A percentile compares a stretch with the other conserved stretches of the same genome.
Conservation (phyloP, 2,113 vertebrate species). For the Callithrix jacchus region DNA sequence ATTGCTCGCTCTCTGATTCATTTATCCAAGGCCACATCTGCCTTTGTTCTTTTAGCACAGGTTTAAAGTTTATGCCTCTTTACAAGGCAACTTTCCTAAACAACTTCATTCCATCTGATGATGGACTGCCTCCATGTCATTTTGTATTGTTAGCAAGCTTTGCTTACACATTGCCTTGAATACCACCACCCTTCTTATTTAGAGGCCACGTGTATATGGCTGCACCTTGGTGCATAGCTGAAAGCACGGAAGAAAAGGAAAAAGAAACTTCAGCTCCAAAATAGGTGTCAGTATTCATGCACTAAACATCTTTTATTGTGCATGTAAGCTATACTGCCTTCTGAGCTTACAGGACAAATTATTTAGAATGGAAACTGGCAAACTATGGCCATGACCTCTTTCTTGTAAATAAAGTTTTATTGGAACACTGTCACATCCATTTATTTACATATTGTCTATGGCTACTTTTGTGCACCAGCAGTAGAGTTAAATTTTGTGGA, state of each 20-base stretch:
- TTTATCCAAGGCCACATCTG: background rate
- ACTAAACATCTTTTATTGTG: background rate
- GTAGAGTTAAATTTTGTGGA: background rate
- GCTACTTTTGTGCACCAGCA: background rate
- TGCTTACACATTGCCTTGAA: background rate
- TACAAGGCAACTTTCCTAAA: background rate
- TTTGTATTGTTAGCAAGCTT: background rate
- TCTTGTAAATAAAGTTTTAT: slow-evolving; percentile 25
- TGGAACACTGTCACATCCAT: background rate
- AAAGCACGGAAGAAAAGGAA: background rate
- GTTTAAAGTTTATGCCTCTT: background rate
- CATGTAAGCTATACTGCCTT: background rate
- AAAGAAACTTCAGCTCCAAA: background rate
- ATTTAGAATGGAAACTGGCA: background rate
- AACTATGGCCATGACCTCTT: background rate
- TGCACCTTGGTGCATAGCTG: background rate
- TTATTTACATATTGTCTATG: background rate
- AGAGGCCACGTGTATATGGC: background rate
- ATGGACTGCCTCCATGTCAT: background rate
- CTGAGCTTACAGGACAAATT: background rate
- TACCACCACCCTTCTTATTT: background rate
- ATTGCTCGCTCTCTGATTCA: background rate
- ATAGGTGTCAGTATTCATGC: background rate
- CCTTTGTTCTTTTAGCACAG: background rate
- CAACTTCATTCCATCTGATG: background rate